Base-by-base conservation (phyloP, 2,797 vertebrate genomes). In the Gephyroberyx darwinii region DNA sequence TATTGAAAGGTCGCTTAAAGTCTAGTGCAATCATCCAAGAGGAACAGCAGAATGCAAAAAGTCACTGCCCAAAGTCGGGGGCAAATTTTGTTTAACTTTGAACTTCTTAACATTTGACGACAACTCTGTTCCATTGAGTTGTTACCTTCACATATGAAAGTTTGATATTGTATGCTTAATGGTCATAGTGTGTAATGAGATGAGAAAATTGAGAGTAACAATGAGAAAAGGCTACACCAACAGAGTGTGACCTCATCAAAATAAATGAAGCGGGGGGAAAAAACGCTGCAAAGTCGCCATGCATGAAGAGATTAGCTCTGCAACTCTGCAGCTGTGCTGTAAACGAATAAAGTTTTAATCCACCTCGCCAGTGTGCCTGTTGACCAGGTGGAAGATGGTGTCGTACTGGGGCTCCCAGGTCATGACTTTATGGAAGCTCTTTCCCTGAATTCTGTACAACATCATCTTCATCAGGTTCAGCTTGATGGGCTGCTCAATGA, bases 401-500 rank as follows among this genome's bases (percentile, higher is more conserved):
- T 92, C 91, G 31, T 82, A 83, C 71, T 93, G 78, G 5, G 96
- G 96, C 56, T 97, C 95, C 96, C 96, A 98, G 80, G 64, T 91
- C 87, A 99, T 93, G 68, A 91, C 84, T 17, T 94, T 93, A 8
- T 71, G 81, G 65, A 97, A 90, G 70, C 94, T 63, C 74, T 93
- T 95, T 9, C 96, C 95, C n/a, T 76, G 80, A 63, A 96, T 83
- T 72, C 88, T 94, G 84, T 92, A 93, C 67, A 94, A 89, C 83
- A 96, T 74, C 20, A 97, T 90, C 91, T 93, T 95, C 85, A 95
- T 50, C 61, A 98, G 76, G 70, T 97, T 94, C 81, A 99, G 77
- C 86, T 87, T 96, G 75, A 98, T 82, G 20, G 97, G 96, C 43
- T 97, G 96, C 84, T 99, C 97, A 9, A 97, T 84, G 86, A 99